Evolutionary conservation across 2,888 invertebrate species (phyloP).

Genomic region (Chorisops tibialis): DNA sequence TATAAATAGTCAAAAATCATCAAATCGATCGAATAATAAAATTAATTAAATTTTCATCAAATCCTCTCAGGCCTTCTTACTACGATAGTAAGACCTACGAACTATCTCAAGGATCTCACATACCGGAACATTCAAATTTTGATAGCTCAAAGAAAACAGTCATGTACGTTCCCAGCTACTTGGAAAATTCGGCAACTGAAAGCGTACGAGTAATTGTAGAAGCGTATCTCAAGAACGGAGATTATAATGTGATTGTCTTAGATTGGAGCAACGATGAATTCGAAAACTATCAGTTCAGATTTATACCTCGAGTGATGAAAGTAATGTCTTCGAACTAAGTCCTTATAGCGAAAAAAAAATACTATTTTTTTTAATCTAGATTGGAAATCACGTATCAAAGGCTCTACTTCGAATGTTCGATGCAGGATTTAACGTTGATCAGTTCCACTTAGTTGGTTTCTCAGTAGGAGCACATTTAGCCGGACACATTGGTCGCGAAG

Average conservation of each 20-base stretch:
- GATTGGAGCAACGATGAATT: constrained; percentile 33
- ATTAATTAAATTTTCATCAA: too few species aligned
- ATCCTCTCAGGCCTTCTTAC: constrained; percentile 1
- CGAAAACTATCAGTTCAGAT: constrained; percentile 31
- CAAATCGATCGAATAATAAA: too few species aligned
- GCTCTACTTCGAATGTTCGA: not conserved
- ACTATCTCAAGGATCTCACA: not conserved
- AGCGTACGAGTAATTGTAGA: constrained; percentile 48
- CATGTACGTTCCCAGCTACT: constrained; percentile 56
- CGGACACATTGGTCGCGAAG: constrained; percentile 24
- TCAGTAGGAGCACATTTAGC: constrained; percentile 28
- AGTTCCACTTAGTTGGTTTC: constrained; percentile 26
- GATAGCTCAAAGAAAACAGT: constrained; percentile 45
- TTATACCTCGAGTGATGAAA: constrained; percentile 29
- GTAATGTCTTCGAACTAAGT: constrained; percentile 8
- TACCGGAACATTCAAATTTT: constrained; percentile 42
- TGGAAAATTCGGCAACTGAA: constrained; percentile 54
- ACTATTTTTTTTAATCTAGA: not conserved
- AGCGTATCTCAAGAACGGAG: constrained; percentile 32
- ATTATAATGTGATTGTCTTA: constrained; percentile 33
- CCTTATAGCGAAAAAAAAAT: too few species aligned
- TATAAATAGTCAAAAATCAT: not conserved
- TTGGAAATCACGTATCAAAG: not conserved
- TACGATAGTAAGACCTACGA: constrained; percentile 7
- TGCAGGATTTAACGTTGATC: not conserved